Evolutionary conservation across 2,888 invertebrate species (phyloP).

Genomic region (Nephrocerus scutellatus): DNA sequence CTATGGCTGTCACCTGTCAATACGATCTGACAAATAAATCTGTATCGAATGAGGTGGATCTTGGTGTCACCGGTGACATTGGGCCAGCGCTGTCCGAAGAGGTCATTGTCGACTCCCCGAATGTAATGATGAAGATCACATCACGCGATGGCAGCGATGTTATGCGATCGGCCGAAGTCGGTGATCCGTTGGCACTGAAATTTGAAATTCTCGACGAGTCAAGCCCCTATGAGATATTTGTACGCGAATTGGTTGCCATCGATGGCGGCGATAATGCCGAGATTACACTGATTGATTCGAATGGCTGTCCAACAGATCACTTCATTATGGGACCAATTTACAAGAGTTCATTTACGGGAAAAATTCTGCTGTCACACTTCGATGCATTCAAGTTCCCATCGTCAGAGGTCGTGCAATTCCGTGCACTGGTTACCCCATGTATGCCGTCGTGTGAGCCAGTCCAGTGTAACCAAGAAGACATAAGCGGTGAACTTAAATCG

Average conservation of each 20-base stretch:
- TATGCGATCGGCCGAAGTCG: slow-evolving; percentile 82
- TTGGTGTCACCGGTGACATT: slow-evolving; percentile 81
- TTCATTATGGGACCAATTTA: slow-evolving; percentile 90
- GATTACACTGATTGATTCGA: slow-evolving; percentile 83
- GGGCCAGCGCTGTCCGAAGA: slow-evolving; percentile 78
- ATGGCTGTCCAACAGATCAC: slow-evolving; percentile 89
- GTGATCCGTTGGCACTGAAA: slow-evolving; percentile 82
- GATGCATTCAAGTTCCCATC: slow-evolving; percentile 96
- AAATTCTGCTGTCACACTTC: slow-evolving; percentile 82
- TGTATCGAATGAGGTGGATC: slow-evolving; percentile 83
- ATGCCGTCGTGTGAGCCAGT: slow-evolving; percentile 90
- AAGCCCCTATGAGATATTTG: slow-evolving; percentile 93
- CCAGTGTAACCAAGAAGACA: slow-evolving; percentile 77
- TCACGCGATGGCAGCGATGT: slow-evolving; percentile 76
- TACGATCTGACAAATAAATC: slow-evolving; percentile 90
- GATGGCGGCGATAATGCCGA: slow-evolving; percentile 89
- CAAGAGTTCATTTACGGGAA: slow-evolving; percentile 71
- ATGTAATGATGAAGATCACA: slow-evolving; percentile 89
- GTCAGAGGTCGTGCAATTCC: slow-evolving; percentile 89
- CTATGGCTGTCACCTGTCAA: slow-evolving; percentile 85
- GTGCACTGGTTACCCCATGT: slow-evolving; percentile 90
- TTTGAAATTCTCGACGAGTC: slow-evolving; percentile 89
- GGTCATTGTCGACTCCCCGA: slow-evolving; percentile 88
- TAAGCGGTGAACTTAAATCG: slow-evolving; percentile 74
- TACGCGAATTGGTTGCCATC: slow-evolving; percentile 88